Evolutionary conservation across 2,113 vertebrate genomes (phyloP), one percentile per base, ranked within the genome.

Genomic region (Ploceus nigricollis): DNA sequence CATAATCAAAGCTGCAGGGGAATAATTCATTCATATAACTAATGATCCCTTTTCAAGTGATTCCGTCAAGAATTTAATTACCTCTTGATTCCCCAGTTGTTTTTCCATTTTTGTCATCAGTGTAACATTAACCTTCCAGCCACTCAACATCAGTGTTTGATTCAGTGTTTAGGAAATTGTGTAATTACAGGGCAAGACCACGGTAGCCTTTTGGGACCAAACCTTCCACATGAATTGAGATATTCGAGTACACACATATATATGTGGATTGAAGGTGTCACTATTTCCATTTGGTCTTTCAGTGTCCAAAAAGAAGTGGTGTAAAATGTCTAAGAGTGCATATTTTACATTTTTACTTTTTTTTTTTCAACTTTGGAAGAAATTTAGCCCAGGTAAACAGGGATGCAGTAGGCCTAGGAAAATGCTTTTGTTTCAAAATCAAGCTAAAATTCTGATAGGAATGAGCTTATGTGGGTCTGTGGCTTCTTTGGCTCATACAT

Each of bases 11-110:
- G 30, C 84, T 30, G 9, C 35, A 11, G 66, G 31, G 84, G 48
- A 80, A 82, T 80, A 60, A 85, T 35, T 78, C 19, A 51, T 75
- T 90, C 53, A 56, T 37, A 24, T 84, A 93, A 77, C 51, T 95
- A 84, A 95, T 77, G 68, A 58, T 61, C 44, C 90, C 54, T 92
- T 85, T 83, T 92, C 82, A 94, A 96, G 95, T 56, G 56, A 89
- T 58, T 56, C 90, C 85, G 79, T 96, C 66, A 78, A 95, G 60
- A 97, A 93, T 82, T 90, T 97, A 94, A 94, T 96, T 94, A 96
- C n/a, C 47, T 80, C 61, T 97, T 95, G 71, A 96, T 93, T 97
- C 78, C 48, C 86, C 72, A 90, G 71, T 93, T 82, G 37, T 96
- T 96, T 86, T 93, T 93, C 84, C 71, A 47, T 73, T 78, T 94